Conservation (phyloP, 1,140 invertebrate genomes). For the Drosophila dunni region DNA sequence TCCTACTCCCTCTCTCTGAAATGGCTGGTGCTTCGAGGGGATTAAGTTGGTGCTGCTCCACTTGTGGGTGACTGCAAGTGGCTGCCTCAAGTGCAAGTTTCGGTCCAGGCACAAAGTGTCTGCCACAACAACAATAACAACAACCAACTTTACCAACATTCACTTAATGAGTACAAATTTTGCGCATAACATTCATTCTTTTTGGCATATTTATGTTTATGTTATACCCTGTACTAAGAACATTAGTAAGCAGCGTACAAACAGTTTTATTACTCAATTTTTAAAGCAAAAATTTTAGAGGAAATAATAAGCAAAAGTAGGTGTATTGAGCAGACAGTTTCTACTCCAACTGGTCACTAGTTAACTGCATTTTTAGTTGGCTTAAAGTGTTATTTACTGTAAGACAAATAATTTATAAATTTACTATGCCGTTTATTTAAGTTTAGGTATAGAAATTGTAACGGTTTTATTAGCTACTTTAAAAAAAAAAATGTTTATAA, state of each 20-base stretch:
- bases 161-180: slow-evolving; percentile 44
- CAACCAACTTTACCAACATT: slow-evolving; percentile 4
- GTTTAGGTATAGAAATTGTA: no score
- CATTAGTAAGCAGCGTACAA: no score
- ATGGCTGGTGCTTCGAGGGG: background rate
- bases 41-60: background rate
- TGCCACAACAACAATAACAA: slow-evolving; percentile 37
- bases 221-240: background rate
- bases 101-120: slow-evolving; percentile 45
- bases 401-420: no score
- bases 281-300: no score
- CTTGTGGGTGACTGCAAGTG: slow-evolving; percentile 28
- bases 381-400: no score
- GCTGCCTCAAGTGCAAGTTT: slow-evolving; percentile 55
- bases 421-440: no score
- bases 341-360: no score
- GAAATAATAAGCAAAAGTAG: no score
- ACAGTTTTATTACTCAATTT: no score
- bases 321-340: no score
- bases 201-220: background rate
- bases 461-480: background rate
- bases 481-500: no score
- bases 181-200: slow-evolving; percentile 1
- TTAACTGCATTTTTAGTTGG: no score
- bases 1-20: background rate